A percentile compares a stretch with the other conserved stretches of the same genome.
Conservation (phyloP, 2,113 vertebrate species). For the Proteles cristata region DNA sequence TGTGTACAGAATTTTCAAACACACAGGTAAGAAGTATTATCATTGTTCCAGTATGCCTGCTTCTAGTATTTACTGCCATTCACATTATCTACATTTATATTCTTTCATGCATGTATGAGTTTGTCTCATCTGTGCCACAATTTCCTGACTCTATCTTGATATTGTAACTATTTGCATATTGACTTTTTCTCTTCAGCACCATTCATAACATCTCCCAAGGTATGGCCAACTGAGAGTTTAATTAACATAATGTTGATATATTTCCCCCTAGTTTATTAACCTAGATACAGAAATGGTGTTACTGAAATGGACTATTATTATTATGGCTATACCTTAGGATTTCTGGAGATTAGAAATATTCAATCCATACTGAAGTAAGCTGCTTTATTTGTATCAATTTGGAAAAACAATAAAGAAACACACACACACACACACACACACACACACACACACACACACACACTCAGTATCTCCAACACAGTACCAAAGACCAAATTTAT, state of each 20-base stretch:
- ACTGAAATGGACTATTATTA: conserved; percentile 45
- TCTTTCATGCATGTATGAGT: conserved; percentile 38
- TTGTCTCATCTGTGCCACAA: conserved; percentile 34
- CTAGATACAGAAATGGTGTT: conserved; percentile 51
- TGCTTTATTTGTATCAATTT: conserved; percentile 48
- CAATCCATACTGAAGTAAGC: background rate
- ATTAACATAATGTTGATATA: conserved; percentile 58
- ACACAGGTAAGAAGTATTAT: background rate
- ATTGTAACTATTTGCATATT: conserved; percentile 45
- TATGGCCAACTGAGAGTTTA: conserved; percentile 51
- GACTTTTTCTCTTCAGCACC: conserved; percentile 25
- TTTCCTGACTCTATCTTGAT: conserved; percentile 49
- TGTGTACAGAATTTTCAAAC: conserved; percentile 53
- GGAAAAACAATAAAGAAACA: background rate
- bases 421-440: background rate
- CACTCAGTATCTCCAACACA: background rate
- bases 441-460: background rate
- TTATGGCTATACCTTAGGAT: background rate
- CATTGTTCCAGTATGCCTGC: conserved; percentile 9
- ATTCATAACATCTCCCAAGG: conserved; percentile 44
- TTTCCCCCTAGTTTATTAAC: conserved; percentile 57
- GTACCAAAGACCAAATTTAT: background rate
- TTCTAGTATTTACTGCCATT: conserved; percentile 49
- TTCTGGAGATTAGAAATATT: conserved; percentile 53
- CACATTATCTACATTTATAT: conserved; percentile 66